These are phyloP conservation scores for Neoascia interrupta DNA, from an alignment of 2,888 invertebrate genomes.

Conservation along the genomic window DNA sequence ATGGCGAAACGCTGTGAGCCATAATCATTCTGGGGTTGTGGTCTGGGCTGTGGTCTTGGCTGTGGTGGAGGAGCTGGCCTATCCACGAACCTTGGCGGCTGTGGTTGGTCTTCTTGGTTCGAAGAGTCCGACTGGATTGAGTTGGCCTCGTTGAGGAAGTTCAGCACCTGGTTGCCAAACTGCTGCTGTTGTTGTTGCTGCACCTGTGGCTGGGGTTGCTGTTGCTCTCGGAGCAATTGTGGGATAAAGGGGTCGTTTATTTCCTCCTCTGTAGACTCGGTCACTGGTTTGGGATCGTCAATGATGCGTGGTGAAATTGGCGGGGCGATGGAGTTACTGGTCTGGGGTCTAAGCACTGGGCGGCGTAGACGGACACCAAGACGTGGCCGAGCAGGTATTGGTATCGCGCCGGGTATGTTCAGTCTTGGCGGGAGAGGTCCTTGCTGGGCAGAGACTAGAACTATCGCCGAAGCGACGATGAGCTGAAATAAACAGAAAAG, in stretches of 20 bases:
- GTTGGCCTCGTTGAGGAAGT: slow-evolving; percentile 75
- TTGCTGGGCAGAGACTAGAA: slow-evolving; percentile 80
- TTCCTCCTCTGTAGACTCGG: slow-evolving; percentile 85
- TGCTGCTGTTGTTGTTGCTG: slow-evolving; percentile 76
- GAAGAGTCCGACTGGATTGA: slow-evolving; percentile 80
- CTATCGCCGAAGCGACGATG: slow-evolving; percentile 41
- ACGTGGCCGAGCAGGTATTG: slow-evolving; percentile 77
- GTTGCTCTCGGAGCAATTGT: slow-evolving; percentile 76
- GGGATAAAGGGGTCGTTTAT: slow-evolving; percentile 82
- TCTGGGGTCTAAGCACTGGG: slow-evolving; percentile 80
- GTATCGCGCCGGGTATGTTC: slow-evolving; percentile 84
- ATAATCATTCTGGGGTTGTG: slow-evolving; percentile 75
- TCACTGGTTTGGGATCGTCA: slow-evolving; percentile 83
- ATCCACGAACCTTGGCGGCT: slow-evolving; percentile 76
- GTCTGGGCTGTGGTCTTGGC: slow-evolving; percentile 71
- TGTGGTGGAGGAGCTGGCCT: slow-evolving; percentile 72
- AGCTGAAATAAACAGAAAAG: slow-evolving; percentile 64
- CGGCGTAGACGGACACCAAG: slow-evolving; percentile 77
- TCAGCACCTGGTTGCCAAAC: slow-evolving; percentile 73
- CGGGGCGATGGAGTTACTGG: slow-evolving; percentile 80
- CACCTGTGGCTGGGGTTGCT: slow-evolving; percentile 78
- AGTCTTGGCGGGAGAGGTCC: slow-evolving; percentile 84
- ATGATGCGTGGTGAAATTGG: slow-evolving; percentile 75
- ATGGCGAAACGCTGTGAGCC: slow-evolving; percentile 75
- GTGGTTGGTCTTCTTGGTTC: slow-evolving; percentile 73